Base-by-base conservation (phyloP, 64 coral and sea anemone species). In the Stichodactyla helianthus region DNA sequence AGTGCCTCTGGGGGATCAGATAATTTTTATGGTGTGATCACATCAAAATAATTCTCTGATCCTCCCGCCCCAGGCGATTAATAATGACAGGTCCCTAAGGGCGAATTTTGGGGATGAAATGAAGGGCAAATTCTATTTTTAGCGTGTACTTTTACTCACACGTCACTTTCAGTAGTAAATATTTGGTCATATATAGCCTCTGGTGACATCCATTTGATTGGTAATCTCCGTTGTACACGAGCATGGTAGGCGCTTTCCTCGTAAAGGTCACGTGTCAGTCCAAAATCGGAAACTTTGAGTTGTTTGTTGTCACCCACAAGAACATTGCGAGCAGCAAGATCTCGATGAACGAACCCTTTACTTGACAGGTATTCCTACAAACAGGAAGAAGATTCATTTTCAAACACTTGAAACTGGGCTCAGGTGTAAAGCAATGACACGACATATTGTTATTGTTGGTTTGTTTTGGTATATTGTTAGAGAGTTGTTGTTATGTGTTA, bases 301-400 rank as follows among this genome's bases (percentile, higher is more conserved):
- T 88, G 54, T 62, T 82, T 88, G 87, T 88, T 82, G 50, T 88
- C 87, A 25, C 55, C 87, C 79, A 88, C 87, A 17, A 84, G 90
- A 23, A 92, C 85, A 65, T 92, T 92, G 7, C 90, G 77, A 50
- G 84, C 84, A 10, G 90, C 90, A 4, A 92, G 54, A 63, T 92
- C 90, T 0, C 90, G 90, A 83, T 92, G 90, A 52, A 92, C 85
- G 65, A 87, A 92, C 9, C 90, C 90, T 13, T 92, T 87, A 7
- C 59, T 92, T 0, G 90, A 62, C 0, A 92, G 79, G 26, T 92
- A 92, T 92, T 92, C 90, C 90, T 60, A 60, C 59, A 62, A 18
- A 18, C 19, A 17, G 13, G 13, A 62, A 62, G 18, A 18, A 62
- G 18, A 62, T 5, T 62, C 59, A 62, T 14, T 5, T 5, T 17